These are phyloP conservation scores for Tenthredo amoena DNA, from an alignment of 2,888 invertebrate species.

Conservation along the genomic window DNA sequence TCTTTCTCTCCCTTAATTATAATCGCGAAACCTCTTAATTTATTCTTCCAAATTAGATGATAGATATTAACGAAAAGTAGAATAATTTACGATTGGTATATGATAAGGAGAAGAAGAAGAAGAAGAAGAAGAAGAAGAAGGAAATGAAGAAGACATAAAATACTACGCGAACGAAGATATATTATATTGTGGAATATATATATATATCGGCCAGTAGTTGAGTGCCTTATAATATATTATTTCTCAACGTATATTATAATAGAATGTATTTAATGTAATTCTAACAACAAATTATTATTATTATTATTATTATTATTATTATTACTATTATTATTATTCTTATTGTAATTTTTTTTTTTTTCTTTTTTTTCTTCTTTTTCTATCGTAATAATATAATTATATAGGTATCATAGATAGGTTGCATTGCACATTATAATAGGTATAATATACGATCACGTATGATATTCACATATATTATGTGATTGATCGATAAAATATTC, in stretches of 20 bases:
- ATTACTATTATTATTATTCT: no score
- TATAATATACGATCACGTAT: neutral
- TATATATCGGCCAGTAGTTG: constrained; percentile 71
- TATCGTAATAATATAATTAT: neutral
- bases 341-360: neutral
- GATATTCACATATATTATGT: neutral
- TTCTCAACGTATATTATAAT: constrained; percentile 24
- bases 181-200: constrained; percentile 40
- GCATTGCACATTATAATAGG: constrained; percentile 28
- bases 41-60: constrained; percentile 39
- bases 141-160: neutral
- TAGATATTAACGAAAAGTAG: neutral
- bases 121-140: neutral
- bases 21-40: constrained; percentile 28
- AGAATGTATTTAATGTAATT: constrained; percentile 11
- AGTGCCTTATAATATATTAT: constrained; percentile 68
- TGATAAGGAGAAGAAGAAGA: neutral
- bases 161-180: constrained; percentile 26
- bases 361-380: neutral
- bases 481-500: neutral
- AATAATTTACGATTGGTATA: neutral
- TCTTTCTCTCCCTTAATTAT: no score
- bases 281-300: neutral
- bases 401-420: constrained; percentile 13
- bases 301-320: neutral